Percentiles rank a stretch among this genome's conserved stretches.
phyloP scores from a whole-genome alignment of 2,113 vertebrate species.

The Dicerorhinus sumatrensis region DNA sequence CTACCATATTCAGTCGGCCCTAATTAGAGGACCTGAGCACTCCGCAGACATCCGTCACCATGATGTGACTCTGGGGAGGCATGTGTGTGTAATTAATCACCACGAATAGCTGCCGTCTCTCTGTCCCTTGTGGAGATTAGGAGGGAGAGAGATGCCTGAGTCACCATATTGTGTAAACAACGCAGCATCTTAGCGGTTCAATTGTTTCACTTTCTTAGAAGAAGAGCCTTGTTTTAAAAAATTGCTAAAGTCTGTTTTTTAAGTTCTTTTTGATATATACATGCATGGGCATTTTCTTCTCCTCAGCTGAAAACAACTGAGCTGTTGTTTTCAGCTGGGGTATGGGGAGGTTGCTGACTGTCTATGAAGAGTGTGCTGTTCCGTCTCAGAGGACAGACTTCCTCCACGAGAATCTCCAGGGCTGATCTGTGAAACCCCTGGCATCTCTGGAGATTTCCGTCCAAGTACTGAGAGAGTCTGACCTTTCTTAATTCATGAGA shows the following conservation, averaged over 20 bases:
- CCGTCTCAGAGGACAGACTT: neutral
- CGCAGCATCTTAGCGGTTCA: neutral
- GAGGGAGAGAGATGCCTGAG: neutral
- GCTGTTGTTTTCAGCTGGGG: neutral
- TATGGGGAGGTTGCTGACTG: fast-evolving
- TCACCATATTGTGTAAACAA: conserved; percentile 51
- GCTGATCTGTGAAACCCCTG: neutral
- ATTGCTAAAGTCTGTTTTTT: neutral
- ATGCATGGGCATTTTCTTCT: neutral
- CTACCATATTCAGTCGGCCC: conserved; percentile 71
- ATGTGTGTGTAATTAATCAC: conserved; percentile 76
- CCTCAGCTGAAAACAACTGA: neutral
- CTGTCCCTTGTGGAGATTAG: conserved; percentile 49
- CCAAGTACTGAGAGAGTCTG: neutral
- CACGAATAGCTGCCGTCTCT: conserved; percentile 6
- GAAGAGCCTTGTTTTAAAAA: conserved; percentile 6
- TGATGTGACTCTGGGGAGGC: conserved; percentile 69
- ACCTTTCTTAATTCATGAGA: conserved; percentile 58
- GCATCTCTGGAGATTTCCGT: conserved; percentile 51
- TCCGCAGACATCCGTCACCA: conserved; percentile 65
- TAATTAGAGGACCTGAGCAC: conserved; percentile 73
- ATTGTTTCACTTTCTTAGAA: conserved; percentile 51
- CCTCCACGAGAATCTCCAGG: neutral
- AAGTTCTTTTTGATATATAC: neutral
- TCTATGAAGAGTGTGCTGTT: neutral